Evolutionary conservation across 2,888 invertebrate genomes (phyloP).

Genomic region (Drosophila pseudotalamancana): DNA sequence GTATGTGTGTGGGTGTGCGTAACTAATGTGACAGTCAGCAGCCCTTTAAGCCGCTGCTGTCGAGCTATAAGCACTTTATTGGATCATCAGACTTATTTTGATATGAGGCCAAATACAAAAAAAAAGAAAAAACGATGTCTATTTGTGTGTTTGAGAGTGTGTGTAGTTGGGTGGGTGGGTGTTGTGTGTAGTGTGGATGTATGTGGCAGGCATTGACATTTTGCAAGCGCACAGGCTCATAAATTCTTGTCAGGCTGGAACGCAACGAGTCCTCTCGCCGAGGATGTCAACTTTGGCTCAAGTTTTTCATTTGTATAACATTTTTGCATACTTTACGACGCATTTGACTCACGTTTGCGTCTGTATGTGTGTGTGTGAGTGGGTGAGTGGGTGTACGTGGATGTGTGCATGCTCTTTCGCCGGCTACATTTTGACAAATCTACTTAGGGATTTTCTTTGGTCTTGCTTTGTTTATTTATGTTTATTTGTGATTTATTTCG

Average conservation of each 20-base stretch:
- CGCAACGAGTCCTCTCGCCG: slow-evolving; percentile 14
- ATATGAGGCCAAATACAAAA: slow-evolving; percentile 70
- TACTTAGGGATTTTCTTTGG: slow-evolving; percentile 77
- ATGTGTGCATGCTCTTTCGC: slow-evolving; percentile 55
- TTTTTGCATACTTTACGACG: slow-evolving; percentile 78
- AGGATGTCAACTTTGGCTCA: slow-evolving; percentile 73
- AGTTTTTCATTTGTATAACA: slow-evolving; percentile 76
- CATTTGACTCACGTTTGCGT: slow-evolving; percentile 67
- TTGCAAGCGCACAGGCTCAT: slow-evolving; percentile 68
- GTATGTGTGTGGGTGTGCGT: slow-evolving; percentile 50
- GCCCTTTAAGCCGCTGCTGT: slow-evolving; percentile 72
- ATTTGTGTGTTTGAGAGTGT: slow-evolving; percentile 5
- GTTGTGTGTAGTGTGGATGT: slow-evolving; percentile 25
- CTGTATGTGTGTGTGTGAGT: slow-evolving; percentile 1
- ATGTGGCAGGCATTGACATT: slow-evolving; percentile 69
- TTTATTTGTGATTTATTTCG: slow-evolving; percentile 79
- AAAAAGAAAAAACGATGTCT: background rate
- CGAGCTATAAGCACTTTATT: slow-evolving; percentile 79
- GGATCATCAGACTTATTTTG: slow-evolving; percentile 81
- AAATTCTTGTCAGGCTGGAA: slow-evolving; percentile 69
- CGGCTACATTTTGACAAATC: slow-evolving; percentile 77
- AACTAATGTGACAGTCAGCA: slow-evolving; percentile 72
- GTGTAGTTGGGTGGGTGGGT: slow-evolving; percentile 1
- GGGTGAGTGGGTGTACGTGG: slow-evolving; percentile 19
- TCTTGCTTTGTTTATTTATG: slow-evolving; percentile 76